These are phyloP conservation scores for Brachionus asplanchnoidis DNA, from an alignment of 1,140 invertebrate species.

Conservation along the genomic window DNA sequence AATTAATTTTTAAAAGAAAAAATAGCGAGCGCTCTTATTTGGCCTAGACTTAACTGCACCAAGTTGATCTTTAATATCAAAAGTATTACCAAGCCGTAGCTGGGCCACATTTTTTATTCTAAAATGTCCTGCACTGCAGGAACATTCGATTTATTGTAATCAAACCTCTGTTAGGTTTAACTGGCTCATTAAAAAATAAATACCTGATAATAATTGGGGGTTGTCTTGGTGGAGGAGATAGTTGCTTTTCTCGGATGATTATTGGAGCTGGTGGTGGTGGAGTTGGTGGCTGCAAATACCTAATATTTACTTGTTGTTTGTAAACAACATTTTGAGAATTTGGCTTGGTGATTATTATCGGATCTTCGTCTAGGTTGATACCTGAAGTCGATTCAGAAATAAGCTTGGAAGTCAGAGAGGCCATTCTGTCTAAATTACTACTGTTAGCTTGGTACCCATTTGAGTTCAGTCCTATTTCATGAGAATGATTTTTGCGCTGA, in stretches of 20 bases:
- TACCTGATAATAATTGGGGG: constrained; percentile 30
- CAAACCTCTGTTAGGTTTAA: too few relatives aligned
- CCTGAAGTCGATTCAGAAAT: background rate
- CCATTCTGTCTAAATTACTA: background rate
- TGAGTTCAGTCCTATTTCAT: background rate
- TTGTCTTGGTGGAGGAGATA: background rate
- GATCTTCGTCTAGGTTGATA: constrained; percentile 33
- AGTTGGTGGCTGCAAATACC: constrained; percentile 40
- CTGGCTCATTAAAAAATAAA: background rate
- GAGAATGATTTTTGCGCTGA: constrained; percentile 18
- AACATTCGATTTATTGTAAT: too few relatives aligned
- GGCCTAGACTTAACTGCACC: too few relatives aligned
- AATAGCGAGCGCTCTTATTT: background rate
- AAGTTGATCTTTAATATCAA: too few relatives aligned
- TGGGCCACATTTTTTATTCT: too few relatives aligned
- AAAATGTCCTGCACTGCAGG: too few relatives aligned
- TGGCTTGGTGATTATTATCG: constrained; percentile 9
- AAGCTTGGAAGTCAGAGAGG: background rate
- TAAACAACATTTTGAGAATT: constrained; percentile 41
- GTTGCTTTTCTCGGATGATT: constrained; percentile 35
- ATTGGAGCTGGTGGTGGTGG: constrained; percentile 40
- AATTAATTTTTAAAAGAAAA: background rate
- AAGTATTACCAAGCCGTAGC: too few relatives aligned
- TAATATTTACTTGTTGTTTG: constrained; percentile 21
- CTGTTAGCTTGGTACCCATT: background rate